A percentile compares a stretch with the other conserved stretches of the same genome.
phyloP scores from a whole-genome alignment of 2,113 vertebrate genomes.

The Sprattus sprattus region DNA sequence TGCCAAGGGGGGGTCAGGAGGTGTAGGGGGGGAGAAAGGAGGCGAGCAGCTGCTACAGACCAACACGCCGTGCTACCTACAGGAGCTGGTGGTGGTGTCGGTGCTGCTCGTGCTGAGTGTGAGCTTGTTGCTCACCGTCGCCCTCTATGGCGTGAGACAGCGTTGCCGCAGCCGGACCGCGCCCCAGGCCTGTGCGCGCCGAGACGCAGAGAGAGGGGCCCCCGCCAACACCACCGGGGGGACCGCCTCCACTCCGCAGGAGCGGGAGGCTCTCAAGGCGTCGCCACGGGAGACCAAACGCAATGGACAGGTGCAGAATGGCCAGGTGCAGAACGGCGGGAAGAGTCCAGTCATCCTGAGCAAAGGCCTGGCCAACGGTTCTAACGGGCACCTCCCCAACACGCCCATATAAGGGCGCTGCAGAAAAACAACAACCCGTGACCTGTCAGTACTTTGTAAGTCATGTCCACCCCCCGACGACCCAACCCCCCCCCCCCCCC shows the following conservation, averaged over 20 bases:
- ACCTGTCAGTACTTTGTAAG: background rate
- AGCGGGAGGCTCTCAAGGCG: conserved; percentile 54
- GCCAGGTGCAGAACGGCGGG: conserved; percentile 38
- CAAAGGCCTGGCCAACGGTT: conserved; percentile 51
- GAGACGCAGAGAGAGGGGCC: conserved; percentile 37
- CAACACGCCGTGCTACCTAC: conserved; percentile 51
- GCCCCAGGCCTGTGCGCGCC: conserved; percentile 41
- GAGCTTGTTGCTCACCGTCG: conserved; percentile 53
- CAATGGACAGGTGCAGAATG: conserved; percentile 34
- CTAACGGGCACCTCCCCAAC: conserved; percentile 70
- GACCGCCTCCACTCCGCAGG: conserved; percentile 30
- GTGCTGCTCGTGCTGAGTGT: conserved; percentile 64
- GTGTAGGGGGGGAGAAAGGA: background rate
- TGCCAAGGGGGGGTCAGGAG: background rate
- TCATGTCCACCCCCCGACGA: conserved; percentile 58
- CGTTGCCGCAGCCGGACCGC: conserved; percentile 51
- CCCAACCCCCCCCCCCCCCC: conserved; percentile 66
- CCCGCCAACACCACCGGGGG: background rate
- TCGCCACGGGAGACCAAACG: conserved; percentile 35
- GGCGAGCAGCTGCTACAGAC: conserved; percentile 31
- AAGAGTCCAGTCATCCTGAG: conserved; percentile 26
- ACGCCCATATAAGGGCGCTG: conserved; percentile 60
- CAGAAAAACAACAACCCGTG: no score
- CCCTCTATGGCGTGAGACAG: conserved; percentile 53
- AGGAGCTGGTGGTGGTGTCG: conserved; percentile 68